phyloP scores from a whole-genome alignment of 2,888 invertebrate genomes.

The Euspilapteryx auroguttella region DNA sequence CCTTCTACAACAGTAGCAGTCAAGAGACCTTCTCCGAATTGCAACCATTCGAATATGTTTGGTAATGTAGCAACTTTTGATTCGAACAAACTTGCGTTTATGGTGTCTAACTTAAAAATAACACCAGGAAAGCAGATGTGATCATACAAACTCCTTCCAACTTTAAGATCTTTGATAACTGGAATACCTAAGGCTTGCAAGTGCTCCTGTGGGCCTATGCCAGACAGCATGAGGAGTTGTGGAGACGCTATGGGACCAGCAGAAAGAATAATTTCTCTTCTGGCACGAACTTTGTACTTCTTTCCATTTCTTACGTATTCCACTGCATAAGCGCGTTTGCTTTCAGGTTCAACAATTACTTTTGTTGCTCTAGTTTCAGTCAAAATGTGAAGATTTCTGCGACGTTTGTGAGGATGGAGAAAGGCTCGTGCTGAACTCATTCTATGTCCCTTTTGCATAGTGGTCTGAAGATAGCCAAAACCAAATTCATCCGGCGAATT shows the following conservation, averaged over 20 bases:
- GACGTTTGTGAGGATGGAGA: slow-evolving; percentile 61
- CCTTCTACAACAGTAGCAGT: slow-evolving; percentile 67
- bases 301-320: slow-evolving; percentile 63
- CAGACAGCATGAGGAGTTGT: slow-evolving; percentile 89
- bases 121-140: slow-evolving; percentile 59
- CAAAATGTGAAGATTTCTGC: slow-evolving; percentile 64
- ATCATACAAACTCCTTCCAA: slow-evolving; percentile 68
- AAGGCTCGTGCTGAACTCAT: slow-evolving; percentile 70
- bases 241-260: slow-evolving; percentile 89
- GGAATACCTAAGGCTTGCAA: slow-evolving; percentile 61
- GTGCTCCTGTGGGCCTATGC: slow-evolving; percentile 63
- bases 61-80: slow-evolving; percentile 36
- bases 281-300: slow-evolving; percentile 58
- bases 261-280: slow-evolving; percentile 80
- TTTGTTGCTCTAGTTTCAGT: slow-evolving; percentile 39
- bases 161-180: slow-evolving; percentile 64
- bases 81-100: slow-evolving; percentile 39
- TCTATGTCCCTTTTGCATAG: slow-evolving; percentile 63
- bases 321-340: slow-evolving; percentile 70
- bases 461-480: slow-evolving; percentile 53
- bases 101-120: slow-evolving; percentile 38
- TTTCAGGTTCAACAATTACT: slow-evolving; percentile 46
- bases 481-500: slow-evolving; percentile 66
- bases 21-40: slow-evolving; percentile 55
- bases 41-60: slow-evolving; percentile 43